Base-by-base conservation (phyloP, 1,140 invertebrate species). In the Drosophila nannoptera region DNA sequence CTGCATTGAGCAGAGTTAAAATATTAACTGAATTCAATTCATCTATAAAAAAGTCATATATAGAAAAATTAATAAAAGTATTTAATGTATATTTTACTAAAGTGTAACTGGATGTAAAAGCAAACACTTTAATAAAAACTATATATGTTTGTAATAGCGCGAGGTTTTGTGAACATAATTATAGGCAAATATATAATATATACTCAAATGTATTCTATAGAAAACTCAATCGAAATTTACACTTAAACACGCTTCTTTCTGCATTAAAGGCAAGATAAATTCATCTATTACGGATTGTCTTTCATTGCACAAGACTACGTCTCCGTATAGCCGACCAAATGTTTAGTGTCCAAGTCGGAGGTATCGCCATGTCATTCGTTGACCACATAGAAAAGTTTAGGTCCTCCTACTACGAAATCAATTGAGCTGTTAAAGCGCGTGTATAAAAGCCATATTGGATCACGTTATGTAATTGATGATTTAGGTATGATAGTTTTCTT, bases 21-120 rank as follows among this genome's bases (percentile, higher is more conserved):
- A 46, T 43, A 38, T 45, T 36, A 58, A 9, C 3, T 22, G 46
- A 59, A 67, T 61, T 29, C 7, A 66, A 64, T 49, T 63, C 43
- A 55, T 48, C 22, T 11, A 61, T 35, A 36, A 22, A 7, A 8
- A 40, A 7, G 40, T 42, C 36, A 22, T 14, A 32, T 11, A 61
- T 35, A 36, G n/a, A 7, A n/a, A 40, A 11, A 48, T 43, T 38
- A 22, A 14, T 16, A 16, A 45, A 40, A 65, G 46, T 46, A 50
- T 49, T 60, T 38, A 64, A 55, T 56, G 67, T 29, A 40, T 59
- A 56, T 67, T 71, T 71, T 50, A 67, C 48, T 48, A 9, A 53
- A 46, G 9, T 59, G 29, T 53, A 58, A 70, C 53, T 43, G 4
- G 2, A 33, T 62, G 60, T 62, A 55, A 59, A 33, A 55, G 11